phyloP scores from a whole-genome alignment of 2,113 vertebrate genomes.

The Montifringilla adamsi region DNA sequence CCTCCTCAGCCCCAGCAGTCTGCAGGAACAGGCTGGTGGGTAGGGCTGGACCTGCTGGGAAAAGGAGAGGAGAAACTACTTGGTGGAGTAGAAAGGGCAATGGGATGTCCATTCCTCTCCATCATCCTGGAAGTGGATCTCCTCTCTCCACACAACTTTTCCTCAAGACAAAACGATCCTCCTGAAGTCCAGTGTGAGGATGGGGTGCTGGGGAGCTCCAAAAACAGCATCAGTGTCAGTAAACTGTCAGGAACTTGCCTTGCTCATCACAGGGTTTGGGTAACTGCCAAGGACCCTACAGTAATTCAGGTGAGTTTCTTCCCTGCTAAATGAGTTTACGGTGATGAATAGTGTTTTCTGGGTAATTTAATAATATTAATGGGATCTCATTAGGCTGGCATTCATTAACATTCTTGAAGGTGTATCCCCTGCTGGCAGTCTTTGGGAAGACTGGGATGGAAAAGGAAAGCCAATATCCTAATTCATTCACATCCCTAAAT shows the following conservation, averaged over 20 bases:
- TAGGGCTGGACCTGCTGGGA: not conserved
- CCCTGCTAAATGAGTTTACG: slow-evolving; percentile 52
- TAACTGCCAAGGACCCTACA: slow-evolving; percentile 52
- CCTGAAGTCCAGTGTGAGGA: not conserved
- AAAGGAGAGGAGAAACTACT: not conserved
- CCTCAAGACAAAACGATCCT: not conserved
- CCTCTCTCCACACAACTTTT: not conserved
- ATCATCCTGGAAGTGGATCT: not conserved
- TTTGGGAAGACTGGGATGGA: slow-evolving; percentile 24
- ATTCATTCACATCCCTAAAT: slow-evolving; percentile 47
- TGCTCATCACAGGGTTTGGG: slow-evolving; percentile 37
- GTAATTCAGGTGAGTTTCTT: slow-evolving; percentile 51
- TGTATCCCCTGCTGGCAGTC: slow-evolving; percentile 39
- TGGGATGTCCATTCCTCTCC: not conserved
- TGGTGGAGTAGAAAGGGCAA: not conserved
- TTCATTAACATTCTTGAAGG: slow-evolving; percentile 59
- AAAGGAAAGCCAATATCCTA: slow-evolving; percentile 44
- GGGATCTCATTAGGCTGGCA: slow-evolving; percentile 55
- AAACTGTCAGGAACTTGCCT: not conserved
- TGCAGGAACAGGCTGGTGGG: not conserved
- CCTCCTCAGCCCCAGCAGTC: not conserved
- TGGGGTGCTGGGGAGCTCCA: not conserved
- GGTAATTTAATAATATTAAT: slow-evolving; percentile 68
- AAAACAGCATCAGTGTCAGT: not conserved
- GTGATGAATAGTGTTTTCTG: slow-evolving; percentile 61